A percentile compares a stretch with the other conserved stretches of the same genome.
Evolutionary conservation across 2,888 invertebrate species (phyloP).

Genomic region (Vannuccia rotundouncinata): DNA sequence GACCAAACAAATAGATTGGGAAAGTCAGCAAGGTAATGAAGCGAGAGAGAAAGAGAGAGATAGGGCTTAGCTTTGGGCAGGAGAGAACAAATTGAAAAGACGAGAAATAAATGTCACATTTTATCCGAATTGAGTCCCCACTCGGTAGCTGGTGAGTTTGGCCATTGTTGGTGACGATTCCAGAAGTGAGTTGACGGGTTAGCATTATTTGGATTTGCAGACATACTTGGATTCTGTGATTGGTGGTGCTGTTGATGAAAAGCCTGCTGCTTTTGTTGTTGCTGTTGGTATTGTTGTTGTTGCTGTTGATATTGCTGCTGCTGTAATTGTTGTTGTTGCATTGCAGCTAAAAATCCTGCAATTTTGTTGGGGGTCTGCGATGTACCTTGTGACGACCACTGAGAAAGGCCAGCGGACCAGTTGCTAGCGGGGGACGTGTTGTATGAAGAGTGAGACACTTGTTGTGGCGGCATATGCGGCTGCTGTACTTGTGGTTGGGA

Average conservation of each 20-base stretch:
- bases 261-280: not conserved
- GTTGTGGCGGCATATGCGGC: not conserved
- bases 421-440: not conserved
- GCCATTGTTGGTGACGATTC: conserved; percentile 8
- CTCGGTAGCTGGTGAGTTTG: not conserved
- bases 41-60: not conserved
- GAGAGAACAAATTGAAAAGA: not conserved
- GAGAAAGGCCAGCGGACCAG: not conserved
- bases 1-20: not conserved
- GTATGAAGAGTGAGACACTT: not conserved
- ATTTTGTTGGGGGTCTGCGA: not conserved
- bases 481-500: not conserved
- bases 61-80: not conserved
- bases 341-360: not conserved
- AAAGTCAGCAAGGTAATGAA: conserved; percentile 18
- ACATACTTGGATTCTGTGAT: not conserved
- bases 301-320: not conserved
- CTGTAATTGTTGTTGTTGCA: not conserved
- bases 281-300: not conserved
- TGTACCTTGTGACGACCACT: not conserved
- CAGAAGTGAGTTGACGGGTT: not conserved
- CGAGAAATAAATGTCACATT: not conserved
- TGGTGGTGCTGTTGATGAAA: not conserved
- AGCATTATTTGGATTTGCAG: not conserved
- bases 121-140: conserved; percentile 15